Conservation (phyloP, 2,888 invertebrate genomes). For the Conchocele bisecta region DNA sequence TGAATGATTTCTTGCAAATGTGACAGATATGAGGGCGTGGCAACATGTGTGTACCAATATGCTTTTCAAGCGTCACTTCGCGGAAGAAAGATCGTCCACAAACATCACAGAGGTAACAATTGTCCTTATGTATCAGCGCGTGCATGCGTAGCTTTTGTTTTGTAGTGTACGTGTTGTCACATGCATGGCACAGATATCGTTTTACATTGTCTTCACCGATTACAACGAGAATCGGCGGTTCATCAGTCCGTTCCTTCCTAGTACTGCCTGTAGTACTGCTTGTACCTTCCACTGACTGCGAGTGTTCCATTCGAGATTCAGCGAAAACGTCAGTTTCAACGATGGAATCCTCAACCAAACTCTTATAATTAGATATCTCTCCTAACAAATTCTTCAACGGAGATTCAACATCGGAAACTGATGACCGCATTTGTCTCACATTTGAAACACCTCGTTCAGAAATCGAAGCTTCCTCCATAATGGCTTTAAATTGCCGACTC, state of each 20-base stretch:
- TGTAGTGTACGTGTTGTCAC: slow-evolving; percentile 58
- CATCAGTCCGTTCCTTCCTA: background rate
- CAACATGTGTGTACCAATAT: slow-evolving; percentile 47
- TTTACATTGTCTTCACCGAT: slow-evolving; percentile 44
- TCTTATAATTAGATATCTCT: too few species aligned
- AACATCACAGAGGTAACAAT: slow-evolving; percentile 53
- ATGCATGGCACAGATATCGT: slow-evolving; percentile 54
- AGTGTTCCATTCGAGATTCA: background rate
- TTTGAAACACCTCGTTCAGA: too few species aligned
- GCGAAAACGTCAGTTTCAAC: too few species aligned
- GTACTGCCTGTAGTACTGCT: too few species aligned
- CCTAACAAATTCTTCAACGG: too few species aligned
- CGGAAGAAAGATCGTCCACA: slow-evolving; percentile 58
- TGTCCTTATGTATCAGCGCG: slow-evolving; percentile 54
- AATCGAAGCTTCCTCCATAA: slow-evolving; percentile 44
- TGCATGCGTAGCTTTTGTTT: slow-evolving; percentile 56
- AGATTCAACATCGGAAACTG: slow-evolving; percentile 19
- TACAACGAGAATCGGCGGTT: slow-evolving; percentile 27
- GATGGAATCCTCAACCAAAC: too few species aligned
- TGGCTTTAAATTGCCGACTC: slow-evolving; percentile 49
- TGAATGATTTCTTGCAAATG: slow-evolving; percentile 47
- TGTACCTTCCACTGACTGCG: too few species aligned
- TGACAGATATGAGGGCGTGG: slow-evolving; percentile 49
- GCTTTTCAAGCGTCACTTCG: slow-evolving; percentile 45
- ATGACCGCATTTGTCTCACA: too few species aligned